Percentiles rank a stretch among this genome's conserved stretches.
Evolutionary conservation across 1,140 invertebrate genomes (phyloP).

Genomic region (Pseudomyrmex sp.): DNA sequence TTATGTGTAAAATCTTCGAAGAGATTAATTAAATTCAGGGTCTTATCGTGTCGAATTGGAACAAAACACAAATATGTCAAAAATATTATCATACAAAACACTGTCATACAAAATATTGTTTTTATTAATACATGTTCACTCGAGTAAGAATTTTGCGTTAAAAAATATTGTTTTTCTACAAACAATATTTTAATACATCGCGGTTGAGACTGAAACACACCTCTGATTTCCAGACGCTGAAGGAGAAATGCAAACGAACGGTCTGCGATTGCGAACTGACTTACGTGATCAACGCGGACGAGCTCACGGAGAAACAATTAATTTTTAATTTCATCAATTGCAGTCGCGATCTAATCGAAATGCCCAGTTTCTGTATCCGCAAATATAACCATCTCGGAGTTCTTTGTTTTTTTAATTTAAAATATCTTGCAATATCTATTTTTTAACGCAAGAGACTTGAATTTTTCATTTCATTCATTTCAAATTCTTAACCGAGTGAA

Average conservation of each 20-base stretch:
- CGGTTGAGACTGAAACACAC: background rate
- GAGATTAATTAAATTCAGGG: no score
- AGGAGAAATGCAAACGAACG: conserved; percentile 76
- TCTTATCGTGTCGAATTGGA: no score
- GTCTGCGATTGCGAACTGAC: conserved; percentile 82
- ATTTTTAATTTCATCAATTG: conserved; percentile 86
- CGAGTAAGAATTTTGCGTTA: no score
- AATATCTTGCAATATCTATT: background rate
- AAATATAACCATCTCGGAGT: conserved; percentile 83
- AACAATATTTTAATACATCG: no score
- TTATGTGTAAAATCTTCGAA: no score
- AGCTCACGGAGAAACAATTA: conserved; percentile 81
- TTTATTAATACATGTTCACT: no score
- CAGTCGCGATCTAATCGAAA: conserved; percentile 83
- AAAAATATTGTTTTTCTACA: no score
- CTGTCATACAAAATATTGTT: no score
- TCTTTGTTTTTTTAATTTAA: no score
- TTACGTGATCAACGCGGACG: conserved; percentile 82
- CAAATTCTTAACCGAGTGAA: background rate
- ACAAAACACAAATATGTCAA: no score
- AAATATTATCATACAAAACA: no score
- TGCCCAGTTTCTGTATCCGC: conserved; percentile 86
- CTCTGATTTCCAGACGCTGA: conserved; percentile 74
- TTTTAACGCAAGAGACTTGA: conserved; percentile 6
- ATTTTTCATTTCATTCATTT: background rate